Percentiles rank a stretch among this genome's conserved stretches.
phyloP scores from a whole-genome alignment of 1,140 invertebrate species.

The Drosophila saltans region DNA sequence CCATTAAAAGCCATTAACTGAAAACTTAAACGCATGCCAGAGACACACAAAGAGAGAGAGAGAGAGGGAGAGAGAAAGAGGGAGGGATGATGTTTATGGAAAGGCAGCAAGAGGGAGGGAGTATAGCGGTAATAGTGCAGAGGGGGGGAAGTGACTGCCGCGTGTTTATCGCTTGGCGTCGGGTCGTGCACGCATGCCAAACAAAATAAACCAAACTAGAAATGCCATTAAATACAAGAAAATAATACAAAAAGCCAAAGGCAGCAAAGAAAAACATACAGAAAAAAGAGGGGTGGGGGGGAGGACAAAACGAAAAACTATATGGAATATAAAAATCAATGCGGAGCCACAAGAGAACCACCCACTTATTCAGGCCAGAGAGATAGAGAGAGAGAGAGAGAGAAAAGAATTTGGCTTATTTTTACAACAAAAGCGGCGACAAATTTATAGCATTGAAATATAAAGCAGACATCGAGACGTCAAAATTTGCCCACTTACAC shows the following conservation, averaged over 20 bases:
- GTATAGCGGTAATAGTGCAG: background rate
- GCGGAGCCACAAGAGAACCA: constrained; percentile 55
- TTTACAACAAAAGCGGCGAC: constrained; percentile 51
- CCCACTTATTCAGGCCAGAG: constrained; percentile 43
- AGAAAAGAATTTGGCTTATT: constrained; percentile 8
- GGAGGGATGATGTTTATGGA: constrained; percentile 1
- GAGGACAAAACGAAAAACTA: too few species aligned
- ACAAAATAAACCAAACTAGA: constrained; percentile 77
- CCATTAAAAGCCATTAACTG: constrained; percentile 81
- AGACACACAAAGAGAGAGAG: constrained; percentile 65
- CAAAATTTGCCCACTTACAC: constrained; percentile 40
- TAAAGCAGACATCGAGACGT: constrained; percentile 77
- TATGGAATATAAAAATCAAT: constrained; percentile 68
- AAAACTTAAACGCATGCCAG: constrained; percentile 80
- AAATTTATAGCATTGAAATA: constrained; percentile 79
- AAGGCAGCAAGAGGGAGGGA: background rate
- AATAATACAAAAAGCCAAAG: constrained; percentile 3
- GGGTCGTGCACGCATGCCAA: constrained; percentile 75
- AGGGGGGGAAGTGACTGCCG: constrained; percentile 42
- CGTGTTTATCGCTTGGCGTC: constrained; percentile 75
- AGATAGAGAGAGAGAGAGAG: background rate
- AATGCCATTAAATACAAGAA: constrained; percentile 75
- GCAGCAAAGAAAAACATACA: constrained; percentile 36
- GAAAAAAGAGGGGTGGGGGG: constrained; percentile 14
- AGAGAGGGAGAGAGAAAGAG: background rate